phyloP scores from a whole-genome alignment of 1,140 invertebrate genomes.

The Gonioctena quinquepunctata region DNA sequence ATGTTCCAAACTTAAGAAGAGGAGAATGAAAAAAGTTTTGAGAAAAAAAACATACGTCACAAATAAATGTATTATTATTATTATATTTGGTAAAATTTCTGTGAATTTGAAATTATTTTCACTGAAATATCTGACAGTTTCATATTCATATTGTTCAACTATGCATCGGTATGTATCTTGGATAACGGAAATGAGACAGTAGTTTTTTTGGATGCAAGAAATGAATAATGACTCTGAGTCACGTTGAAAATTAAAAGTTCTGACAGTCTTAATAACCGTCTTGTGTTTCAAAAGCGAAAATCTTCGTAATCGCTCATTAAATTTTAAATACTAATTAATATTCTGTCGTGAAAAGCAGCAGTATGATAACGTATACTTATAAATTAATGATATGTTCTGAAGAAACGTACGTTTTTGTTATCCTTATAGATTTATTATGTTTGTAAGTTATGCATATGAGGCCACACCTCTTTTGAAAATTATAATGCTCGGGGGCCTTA shows the following conservation, averaged over 20 bases:
- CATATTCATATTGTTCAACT: too few relatives aligned
- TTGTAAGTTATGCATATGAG: constrained; percentile 20
- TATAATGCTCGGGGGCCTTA: constrained; percentile 27
- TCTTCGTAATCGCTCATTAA: constrained; percentile 8
- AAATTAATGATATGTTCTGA: constrained; percentile 23
- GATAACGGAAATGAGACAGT: too few relatives aligned
- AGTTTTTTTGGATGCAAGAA: too few relatives aligned
- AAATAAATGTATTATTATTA: too few relatives aligned
- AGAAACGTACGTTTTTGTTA: constrained; percentile 14
- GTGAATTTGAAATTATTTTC: too few relatives aligned
- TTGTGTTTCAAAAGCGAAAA: background rate
- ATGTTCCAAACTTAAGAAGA: too few relatives aligned
- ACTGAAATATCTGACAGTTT: too few relatives aligned
- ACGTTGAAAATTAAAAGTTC: constrained; percentile 2
- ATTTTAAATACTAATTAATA: constrained; percentile 18
- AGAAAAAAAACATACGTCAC: too few relatives aligned
- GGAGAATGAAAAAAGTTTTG: too few relatives aligned
- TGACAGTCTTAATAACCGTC: background rate
- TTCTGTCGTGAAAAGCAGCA: constrained; percentile 3
- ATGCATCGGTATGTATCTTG: too few relatives aligned
- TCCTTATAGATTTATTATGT: constrained; percentile 25
- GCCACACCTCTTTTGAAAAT: constrained; percentile 36
- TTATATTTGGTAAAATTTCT: too few relatives aligned
- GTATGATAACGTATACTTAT: constrained; percentile 22
- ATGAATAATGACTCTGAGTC: too few relatives aligned